Base-by-base conservation (phyloP, 2,797 vertebrate species). In the Pogonophryne albipinna region DNA sequence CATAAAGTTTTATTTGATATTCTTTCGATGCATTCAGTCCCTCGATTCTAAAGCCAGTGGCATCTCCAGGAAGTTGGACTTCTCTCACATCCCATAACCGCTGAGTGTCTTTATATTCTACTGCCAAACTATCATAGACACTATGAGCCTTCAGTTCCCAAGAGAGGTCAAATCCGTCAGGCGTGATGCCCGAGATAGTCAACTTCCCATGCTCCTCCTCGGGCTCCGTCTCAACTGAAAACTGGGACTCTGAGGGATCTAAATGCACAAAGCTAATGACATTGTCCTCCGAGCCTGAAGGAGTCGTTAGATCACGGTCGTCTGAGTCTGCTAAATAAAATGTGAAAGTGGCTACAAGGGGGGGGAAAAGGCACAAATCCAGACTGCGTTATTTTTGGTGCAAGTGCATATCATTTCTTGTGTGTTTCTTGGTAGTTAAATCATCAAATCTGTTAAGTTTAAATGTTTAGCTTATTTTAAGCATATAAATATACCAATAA, bases 261-360 rank as follows among this genome's bases (percentile, higher is more conserved):
- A 93, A 87, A 79, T 83, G 82, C 72, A 77, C 85, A 75, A 93
- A 93, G 84, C 91, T 95, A 93, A 93, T 82, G 84, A 92, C 72
- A 92, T 90, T 91, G 81, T 94, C 90, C 85, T 91, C 92, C 6
- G 80, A 79, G 76, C 76, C 86, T 66, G 87, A 41, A 19, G 88
- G 77, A 67, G 89, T 76, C 34, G 62, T 87, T 74, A 85, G 80
- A 78, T 94, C 91, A 13, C 64, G 92, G 87, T 87, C 84, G 53
- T 92, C 91, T 58, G 91, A 85, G 82, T 91, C 85, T 23, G 94
- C 89, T 92, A 93, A 91, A 85, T 94, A 95, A 90, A 94, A 94
- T 9, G 92, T 94, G 82, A 93, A 93, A 85, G 92, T 90, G 73
- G 93, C 94, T 94, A 94, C 88, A 84, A 89, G 80, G 79, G 77